Evolutionary conservation across 2,797 vertebrate genomes (phyloP).

Genomic region (Notoglanidium macrostoma): DNA sequence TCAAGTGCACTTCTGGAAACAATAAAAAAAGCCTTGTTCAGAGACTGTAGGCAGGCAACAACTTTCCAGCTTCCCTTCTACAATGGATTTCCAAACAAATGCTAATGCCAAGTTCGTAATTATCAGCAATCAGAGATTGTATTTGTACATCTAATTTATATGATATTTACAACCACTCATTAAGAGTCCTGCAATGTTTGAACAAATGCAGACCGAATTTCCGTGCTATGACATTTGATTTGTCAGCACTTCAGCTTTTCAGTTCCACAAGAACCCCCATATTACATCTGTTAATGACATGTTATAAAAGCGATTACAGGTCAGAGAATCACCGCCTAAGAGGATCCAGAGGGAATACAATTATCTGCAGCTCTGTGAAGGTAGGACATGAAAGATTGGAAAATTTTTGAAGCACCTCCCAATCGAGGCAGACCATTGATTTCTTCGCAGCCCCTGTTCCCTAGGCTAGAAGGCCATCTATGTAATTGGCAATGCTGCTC

Average conservation of each 20-base stretch:
- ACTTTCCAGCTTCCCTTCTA: constrained; percentile 3
- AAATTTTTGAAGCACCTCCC: constrained; percentile 26
- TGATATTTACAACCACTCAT: constrained; percentile 32
- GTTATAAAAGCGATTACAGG: constrained; percentile 45
- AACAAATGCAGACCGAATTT: constrained; percentile 18
- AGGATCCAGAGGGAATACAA: constrained; percentile 35
- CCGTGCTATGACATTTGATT: constrained; percentile 34
- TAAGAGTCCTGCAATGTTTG: constrained; percentile 16
- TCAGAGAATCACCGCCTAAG: constrained; percentile 16
- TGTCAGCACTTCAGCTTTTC: constrained; percentile 40
- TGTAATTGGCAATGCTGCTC: constrained; percentile 35
- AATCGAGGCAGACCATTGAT: constrained; percentile 43
- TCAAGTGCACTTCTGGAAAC: constrained; percentile 40
- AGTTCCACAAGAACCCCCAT: constrained; percentile 28
- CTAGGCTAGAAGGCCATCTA: constrained; percentile 24
- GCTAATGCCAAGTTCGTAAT: constrained; percentile 35
- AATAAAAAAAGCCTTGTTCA: constrained; percentile 11
- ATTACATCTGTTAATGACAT: constrained; percentile 45
- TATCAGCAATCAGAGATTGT: constrained; percentile 50
- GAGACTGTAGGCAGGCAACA: not conserved
- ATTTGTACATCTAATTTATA: constrained; percentile 39
- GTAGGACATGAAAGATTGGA: constrained; percentile 37
- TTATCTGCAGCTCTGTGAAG: constrained; percentile 37
- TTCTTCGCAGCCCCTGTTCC: constrained; percentile 38
- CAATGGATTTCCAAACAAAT: constrained; percentile 23